Evolutionary conservation across 1,140 invertebrate species (phyloP).

Genomic region (Eurosta solidaginis): DNA sequence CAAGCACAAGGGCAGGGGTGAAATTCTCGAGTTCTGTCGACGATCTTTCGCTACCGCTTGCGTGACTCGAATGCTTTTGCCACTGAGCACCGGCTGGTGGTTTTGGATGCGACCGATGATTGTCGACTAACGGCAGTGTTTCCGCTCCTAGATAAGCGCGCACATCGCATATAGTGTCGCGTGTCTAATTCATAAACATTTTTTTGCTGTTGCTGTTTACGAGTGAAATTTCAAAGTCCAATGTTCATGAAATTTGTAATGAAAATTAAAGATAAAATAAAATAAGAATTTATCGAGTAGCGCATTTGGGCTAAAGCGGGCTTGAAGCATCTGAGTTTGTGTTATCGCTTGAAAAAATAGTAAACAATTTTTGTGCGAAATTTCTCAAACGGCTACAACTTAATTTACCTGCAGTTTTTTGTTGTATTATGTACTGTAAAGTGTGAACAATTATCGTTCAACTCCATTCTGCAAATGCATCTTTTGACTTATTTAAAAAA

Average conservation of each 20-base stretch:
- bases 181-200: neutral
- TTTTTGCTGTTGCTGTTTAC: neutral
- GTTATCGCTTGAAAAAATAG: no score
- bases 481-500: neutral
- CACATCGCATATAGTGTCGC: neutral
- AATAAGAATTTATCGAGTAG: no score
- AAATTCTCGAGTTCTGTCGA: neutral
- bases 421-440: neutral
- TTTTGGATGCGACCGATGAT: neutral
- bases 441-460: neutral
- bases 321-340: no score
- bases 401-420: no score
- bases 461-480: neutral
- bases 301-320: no score
- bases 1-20: neutral
- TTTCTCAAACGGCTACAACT: no score
- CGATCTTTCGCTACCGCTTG: neutral
- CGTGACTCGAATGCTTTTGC: neutral
- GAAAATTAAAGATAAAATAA: neutral
- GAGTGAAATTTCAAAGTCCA: neutral
- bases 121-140: neutral
- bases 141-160: slow-evolving; percentile 23
- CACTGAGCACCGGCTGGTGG: neutral
- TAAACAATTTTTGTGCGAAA: no score
- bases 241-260: neutral